Conservation (phyloP, 2,113 vertebrate genomes). For the Macquaria australasica region DNA sequence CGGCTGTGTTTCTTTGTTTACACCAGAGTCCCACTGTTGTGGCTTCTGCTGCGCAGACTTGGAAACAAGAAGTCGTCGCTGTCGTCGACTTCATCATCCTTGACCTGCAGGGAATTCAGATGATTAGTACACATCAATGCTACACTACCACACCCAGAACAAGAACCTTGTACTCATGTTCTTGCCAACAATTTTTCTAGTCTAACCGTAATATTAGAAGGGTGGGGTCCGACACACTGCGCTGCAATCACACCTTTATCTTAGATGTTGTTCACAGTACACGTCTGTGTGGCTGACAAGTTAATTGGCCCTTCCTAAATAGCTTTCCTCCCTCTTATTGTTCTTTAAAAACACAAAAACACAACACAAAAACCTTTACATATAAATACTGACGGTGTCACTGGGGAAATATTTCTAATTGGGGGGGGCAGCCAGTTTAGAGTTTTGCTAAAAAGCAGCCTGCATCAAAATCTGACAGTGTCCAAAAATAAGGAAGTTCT, state of each 20-base stretch:
- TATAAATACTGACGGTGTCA: not conserved
- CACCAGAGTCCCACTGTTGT: not conserved
- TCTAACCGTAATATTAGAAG: not conserved
- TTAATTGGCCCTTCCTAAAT: not conserved
- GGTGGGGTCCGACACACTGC: not conserved
- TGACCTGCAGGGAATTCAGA: not conserved
- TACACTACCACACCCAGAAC: not conserved
- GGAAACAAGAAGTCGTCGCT: not conserved
- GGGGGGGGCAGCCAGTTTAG: too few species aligned
- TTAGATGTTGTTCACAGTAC: too few species aligned
- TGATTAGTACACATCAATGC: not conserved
- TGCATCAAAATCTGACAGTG: too few species aligned
- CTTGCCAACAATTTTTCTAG: not conserved
- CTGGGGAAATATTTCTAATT: not conserved
- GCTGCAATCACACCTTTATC: not conserved
- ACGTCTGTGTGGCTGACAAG: not conserved
- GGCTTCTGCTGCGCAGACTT: rapidly evolving
- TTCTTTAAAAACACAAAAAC: not conserved
- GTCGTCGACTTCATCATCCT: not conserved
- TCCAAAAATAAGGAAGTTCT: too few species aligned
- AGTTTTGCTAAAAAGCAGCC: too few species aligned
- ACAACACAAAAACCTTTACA: too few species aligned
- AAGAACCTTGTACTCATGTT: not conserved
- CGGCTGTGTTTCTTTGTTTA: not conserved
- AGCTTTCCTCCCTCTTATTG: not conserved